Evolutionary conservation across 1,140 invertebrate genomes (phyloP), one percentile per base, ranked within the genome.

Genomic region (Sinonovacula constricta): DNA sequence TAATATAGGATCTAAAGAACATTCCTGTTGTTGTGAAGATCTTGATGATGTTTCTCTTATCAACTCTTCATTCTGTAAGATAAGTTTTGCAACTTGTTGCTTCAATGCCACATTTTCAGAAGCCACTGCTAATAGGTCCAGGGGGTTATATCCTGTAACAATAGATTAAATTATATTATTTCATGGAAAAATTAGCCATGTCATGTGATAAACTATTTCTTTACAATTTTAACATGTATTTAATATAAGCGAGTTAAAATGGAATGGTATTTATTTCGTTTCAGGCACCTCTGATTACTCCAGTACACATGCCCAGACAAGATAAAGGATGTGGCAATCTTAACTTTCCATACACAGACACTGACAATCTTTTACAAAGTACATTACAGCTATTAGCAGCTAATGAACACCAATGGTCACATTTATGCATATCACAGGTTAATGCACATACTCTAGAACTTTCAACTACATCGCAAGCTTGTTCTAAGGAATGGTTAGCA

Each of bases 61-160:
- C 59, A 62, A 62, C 28, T 62, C 14, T 62, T 62, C 26, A 62
- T 62, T 62, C 31, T 62, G 26, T 30, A 62, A 33, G 31, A 62
- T 62, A 10, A 62, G 31, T 30, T 72, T 36, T 18, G 54, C 30
- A 24, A n/a, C 15, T 22, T 26, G 54, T 56, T 72, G 36, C 34
- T 72, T 15, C 34, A 62, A 62, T 4, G n/a, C 26, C 26, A 12
- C 34, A 39, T 59, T 72, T 49, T 72, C 69, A 60, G 69, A 24
- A 53, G 69, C 57, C 24, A 59, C 10, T 72, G 54, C 28, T 36
- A 72, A 30, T 18, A 72, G 10, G 57, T 72, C 69, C 31, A 72
- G n/a, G 14, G 57, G 34, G 5, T 28, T 69, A 31, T 28, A 26
- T 62, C 31, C 59, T 62, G 59, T 12, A 62, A 30, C 26, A 62